Evolutionary conservation across 2,797 vertebrate genomes (phyloP), one percentile per base, ranked within the genome.

Genomic region (Megaceryle alcyon): DNA sequence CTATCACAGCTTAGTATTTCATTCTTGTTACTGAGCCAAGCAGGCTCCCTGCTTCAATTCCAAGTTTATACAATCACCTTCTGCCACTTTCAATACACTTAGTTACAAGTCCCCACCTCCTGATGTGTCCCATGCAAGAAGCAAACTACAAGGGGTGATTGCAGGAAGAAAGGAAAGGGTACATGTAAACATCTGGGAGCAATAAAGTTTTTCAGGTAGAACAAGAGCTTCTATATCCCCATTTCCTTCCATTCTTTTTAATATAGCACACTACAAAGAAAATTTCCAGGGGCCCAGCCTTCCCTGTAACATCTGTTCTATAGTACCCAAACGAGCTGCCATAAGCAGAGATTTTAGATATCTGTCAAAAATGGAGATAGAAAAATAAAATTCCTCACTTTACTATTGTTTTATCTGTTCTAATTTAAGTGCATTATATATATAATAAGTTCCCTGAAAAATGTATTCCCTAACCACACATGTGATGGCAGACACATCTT

Each of bases 241-340:
- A 82, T 73, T 79, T 91, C 87, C 82, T 70, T 90, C 29, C 59
- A 53, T 48, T 72, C 28, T 82, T 91, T 78, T 87, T 79, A 94
- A 78, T 59, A 73, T 5, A 88, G 33, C 31, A 84, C 33, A 60
- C 28, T 69, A 90, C 63, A 73, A 86, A 84, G 69, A 73, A 87
- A 77, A 43, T 39, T 49, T 93, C 17, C 2, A 4, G 64, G 18
- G 72, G 41, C 44, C 44, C 44, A 87, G 48, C 10, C 35, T 86
- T 48, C 66, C 69, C 53, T 76, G 18, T n/a, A 89, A 78, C 61
- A 81, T 93, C 71, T 93, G 82, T 82, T 89, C 51, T 63, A 33
- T 54, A 51, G 41, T 31, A 82, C 51, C 63, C 43, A 77, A 82
- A 65, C 5, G 7, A 86, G 61, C 20, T 33, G 17, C 28, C 39